These are phyloP conservation scores for Hoplodrina blanda DNA, from an alignment of 2,888 invertebrate species.

Conservation along the genomic window DNA sequence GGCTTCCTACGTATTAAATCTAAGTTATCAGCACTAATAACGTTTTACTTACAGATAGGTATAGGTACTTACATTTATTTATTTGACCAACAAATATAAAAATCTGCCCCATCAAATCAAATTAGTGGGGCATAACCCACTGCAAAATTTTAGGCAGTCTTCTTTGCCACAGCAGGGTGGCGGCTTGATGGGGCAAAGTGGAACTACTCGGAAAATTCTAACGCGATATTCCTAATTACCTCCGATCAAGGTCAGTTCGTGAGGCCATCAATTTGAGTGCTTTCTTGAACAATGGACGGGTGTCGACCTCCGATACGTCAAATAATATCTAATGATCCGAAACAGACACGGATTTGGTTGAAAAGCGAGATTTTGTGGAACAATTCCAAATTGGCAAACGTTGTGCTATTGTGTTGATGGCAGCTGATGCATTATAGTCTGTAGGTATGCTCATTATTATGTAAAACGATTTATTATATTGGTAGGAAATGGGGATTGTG, in stretches of 20 bases:
- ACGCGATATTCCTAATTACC: slow-evolving; percentile 46
- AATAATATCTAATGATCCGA: slow-evolving; percentile 54
- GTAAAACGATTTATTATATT: slow-evolving; percentile 28
- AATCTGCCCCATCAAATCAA: too few species aligned
- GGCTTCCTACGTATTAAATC: too few species aligned
- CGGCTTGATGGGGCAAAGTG: too few species aligned
- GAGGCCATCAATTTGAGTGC: slow-evolving; percentile 34
- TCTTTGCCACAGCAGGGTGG: too few species aligned
- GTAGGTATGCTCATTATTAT: slow-evolving; percentile 22
- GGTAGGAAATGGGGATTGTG: slow-evolving; percentile 6
- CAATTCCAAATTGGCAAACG: slow-evolving; percentile 57
- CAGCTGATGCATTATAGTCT: slow-evolving; percentile 8
- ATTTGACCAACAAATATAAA: too few species aligned
- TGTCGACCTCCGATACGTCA: slow-evolving; percentile 52
- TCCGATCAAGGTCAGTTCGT: slow-evolving; percentile 43
- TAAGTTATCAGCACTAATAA: too few species aligned
- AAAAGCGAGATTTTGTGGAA: slow-evolving; percentile 54
- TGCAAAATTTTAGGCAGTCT: too few species aligned
- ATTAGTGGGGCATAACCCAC: too few species aligned
- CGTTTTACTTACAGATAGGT: too few species aligned
- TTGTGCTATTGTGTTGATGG: slow-evolving; percentile 15
- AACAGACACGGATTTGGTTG: slow-evolving; percentile 48
- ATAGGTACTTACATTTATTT: too few species aligned
- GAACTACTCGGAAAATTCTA: too few species aligned
- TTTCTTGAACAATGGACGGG: slow-evolving; percentile 34